Conservation (phyloP, 2,797 vertebrate genomes). For the Parauchenoglanis punctatus region DNA sequence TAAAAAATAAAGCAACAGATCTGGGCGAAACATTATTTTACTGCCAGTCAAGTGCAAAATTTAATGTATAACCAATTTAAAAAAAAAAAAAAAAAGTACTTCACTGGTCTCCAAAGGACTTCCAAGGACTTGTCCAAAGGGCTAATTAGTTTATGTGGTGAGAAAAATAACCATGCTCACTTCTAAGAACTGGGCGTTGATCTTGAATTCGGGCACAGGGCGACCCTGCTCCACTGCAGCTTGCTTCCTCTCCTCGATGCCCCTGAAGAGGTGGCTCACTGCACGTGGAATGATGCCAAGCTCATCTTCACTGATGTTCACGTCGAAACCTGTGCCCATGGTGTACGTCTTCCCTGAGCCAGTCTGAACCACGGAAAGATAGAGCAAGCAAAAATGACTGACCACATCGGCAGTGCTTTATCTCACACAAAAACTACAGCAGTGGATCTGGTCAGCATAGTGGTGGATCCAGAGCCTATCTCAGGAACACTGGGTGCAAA, state of each 20-base stretch:
- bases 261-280: conserved; percentile 88
- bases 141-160: background rate
- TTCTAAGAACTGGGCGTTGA: conserved; percentile 96
- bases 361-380: conserved; percentile 74
- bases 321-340: conserved; percentile 96
- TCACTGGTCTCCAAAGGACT: background rate
- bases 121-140: background rate
- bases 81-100: background rate
- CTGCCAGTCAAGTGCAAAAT: background rate
- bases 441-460: background rate
- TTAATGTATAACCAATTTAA: background rate
- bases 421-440: background rate
- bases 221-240: conserved; percentile 83
- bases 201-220: conserved; percentile 94
- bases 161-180: conserved; percentile 65
- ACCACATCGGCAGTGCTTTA: background rate
- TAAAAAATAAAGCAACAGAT: background rate
- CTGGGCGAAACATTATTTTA: background rate
- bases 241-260: conserved; percentile 87
- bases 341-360: conserved; percentile 97
- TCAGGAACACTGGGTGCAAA: background rate
- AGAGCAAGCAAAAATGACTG: background rate
- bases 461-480: background rate
- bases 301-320: conserved; percentile 87
- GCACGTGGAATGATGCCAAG: conserved; percentile 94